A percentile compares a stretch with the other conserved stretches of the same genome.
Conservation (phyloP, 2,797 vertebrate species). For the Tamandua tetradactyla region DNA sequence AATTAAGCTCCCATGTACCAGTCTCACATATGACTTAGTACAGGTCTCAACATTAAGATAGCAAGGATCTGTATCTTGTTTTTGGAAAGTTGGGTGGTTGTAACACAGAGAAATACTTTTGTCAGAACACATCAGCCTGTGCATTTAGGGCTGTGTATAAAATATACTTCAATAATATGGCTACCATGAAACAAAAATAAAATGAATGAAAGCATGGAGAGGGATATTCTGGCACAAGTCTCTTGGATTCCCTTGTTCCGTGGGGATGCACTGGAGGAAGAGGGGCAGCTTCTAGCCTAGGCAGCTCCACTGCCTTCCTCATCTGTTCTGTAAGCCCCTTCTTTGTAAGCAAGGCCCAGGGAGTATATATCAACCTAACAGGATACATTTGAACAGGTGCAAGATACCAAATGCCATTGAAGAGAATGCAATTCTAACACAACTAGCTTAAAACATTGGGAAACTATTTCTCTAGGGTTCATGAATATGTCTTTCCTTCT, state of each 20-base stretch:
- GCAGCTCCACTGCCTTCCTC: background rate
- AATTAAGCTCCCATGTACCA: background rate
- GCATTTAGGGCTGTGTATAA: background rate
- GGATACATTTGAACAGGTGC: background rate
- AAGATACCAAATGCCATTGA: background rate
- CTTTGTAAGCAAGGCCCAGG: background rate
- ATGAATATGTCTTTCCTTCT: background rate
- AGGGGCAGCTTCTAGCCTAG: background rate
- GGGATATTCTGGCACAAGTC: background rate
- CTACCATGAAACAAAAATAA: constrained; percentile 16
- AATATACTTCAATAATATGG: constrained; percentile 12
- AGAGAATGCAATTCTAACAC: background rate
- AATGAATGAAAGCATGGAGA: background rate
- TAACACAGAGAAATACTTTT: background rate
- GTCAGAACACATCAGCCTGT: background rate
- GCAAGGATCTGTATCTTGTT: background rate
- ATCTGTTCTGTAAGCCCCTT: background rate
- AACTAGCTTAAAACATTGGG: background rate
- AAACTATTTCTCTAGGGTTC: background rate
- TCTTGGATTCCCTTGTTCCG: background rate
- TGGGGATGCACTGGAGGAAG: background rate
- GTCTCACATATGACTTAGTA: background rate
- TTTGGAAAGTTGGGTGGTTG: background rate
- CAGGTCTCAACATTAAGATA: background rate
- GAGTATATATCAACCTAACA: background rate